Percentiles rank a stretch among this genome's conserved stretches.
Conservation (phyloP, 2,113 vertebrate genomes). For the Antennarius striatus region DNA sequence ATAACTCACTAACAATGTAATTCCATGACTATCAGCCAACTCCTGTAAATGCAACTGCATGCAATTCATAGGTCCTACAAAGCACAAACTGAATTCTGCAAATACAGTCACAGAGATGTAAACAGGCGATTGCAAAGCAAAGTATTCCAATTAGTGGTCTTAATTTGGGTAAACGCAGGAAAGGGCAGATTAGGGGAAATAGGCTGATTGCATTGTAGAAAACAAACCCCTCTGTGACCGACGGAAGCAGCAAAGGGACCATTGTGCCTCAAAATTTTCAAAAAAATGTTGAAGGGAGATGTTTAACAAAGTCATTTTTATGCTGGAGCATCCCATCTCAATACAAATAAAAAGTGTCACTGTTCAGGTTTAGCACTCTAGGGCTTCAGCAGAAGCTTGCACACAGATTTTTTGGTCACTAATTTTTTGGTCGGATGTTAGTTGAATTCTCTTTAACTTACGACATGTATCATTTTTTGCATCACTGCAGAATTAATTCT, state of each 20-base stretch:
- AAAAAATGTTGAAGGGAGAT: neutral
- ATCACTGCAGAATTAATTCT: constrained; percentile 50
- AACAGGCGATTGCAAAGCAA: constrained; percentile 34
- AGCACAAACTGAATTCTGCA: constrained; percentile 23
- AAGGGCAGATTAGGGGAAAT: constrained; percentile 50
- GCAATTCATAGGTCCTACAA: constrained; percentile 14
- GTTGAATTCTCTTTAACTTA: constrained; percentile 70
- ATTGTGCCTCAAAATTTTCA: constrained; percentile 15
- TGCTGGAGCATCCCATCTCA: neutral
- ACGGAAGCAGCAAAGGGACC: constrained; percentile 18
- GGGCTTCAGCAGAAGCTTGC: constrained; percentile 23
- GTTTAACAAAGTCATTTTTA: neutral
- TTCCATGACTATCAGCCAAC: neutral
- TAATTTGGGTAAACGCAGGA: constrained; percentile 71
- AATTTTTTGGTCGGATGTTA: constrained; percentile 62
- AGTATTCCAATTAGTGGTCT: constrained; percentile 32
- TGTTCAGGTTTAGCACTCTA: constrained; percentile 33
- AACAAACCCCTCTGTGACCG: constrained; percentile 12
- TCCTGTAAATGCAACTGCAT: constrained; percentile 12
- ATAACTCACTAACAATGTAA: too few relatives aligned
- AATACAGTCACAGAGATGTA: constrained; percentile 27
- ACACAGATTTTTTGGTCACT: constrained; percentile 58
- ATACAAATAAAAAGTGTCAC: constrained; percentile 12
- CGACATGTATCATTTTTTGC: constrained; percentile 68
- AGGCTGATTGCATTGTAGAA: constrained; percentile 38